phyloP scores from a whole-genome alignment of 2,797 vertebrate genomes.

The Gymnoscopelus braueri region DNA sequence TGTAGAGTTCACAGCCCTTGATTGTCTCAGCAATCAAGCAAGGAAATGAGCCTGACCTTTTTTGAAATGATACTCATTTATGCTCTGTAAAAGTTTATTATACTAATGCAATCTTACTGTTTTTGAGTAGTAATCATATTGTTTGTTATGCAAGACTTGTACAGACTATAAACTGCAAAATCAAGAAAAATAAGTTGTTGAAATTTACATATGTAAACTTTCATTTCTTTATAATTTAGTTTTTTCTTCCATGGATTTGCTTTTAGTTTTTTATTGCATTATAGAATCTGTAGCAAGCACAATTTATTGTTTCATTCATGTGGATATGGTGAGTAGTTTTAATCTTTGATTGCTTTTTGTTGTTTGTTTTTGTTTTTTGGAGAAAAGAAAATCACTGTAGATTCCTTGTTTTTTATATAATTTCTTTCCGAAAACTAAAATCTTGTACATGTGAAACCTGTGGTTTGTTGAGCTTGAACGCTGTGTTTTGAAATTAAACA shows the following conservation, averaged over 20 bases:
- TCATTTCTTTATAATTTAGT: slow-evolving; percentile 67
- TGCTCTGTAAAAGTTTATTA: slow-evolving; percentile 60
- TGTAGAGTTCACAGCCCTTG: slow-evolving; percentile 49
- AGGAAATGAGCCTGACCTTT: slow-evolving; percentile 62
- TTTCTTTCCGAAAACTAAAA: slow-evolving; percentile 88
- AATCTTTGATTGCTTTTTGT: slow-evolving; percentile 58
- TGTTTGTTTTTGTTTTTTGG: slow-evolving; percentile 26
- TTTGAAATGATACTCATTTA: slow-evolving; percentile 37
- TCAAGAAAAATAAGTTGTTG: slow-evolving; percentile 51
- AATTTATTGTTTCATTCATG: slow-evolving; percentile 69
- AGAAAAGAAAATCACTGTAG: slow-evolving; percentile 66
- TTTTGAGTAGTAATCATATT: slow-evolving; percentile 63
- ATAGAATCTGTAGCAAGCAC: slow-evolving; percentile 64
- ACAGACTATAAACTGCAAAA: slow-evolving; percentile 75
- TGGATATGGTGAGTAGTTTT: slow-evolving; percentile 73
- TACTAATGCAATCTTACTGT: slow-evolving; percentile 65
- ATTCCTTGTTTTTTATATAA: slow-evolving; percentile 50
- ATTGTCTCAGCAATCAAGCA: slow-evolving; percentile 41
- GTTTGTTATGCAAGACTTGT: slow-evolving; percentile 71
- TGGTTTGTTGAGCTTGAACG: slow-evolving; percentile 95
- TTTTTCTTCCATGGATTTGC: slow-evolving; percentile 52
- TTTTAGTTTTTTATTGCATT: slow-evolving; percentile 49
- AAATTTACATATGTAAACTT: slow-evolving; percentile 67
- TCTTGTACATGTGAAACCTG: slow-evolving; percentile 91
- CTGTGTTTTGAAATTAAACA: slow-evolving; percentile 95